Percentiles rank a stretch among this genome's conserved stretches.
These are phyloP conservation scores for Tenualosa thibaudeaui DNA, from an alignment of 2,797 vertebrate genomes.

Conservation along the genomic window DNA sequence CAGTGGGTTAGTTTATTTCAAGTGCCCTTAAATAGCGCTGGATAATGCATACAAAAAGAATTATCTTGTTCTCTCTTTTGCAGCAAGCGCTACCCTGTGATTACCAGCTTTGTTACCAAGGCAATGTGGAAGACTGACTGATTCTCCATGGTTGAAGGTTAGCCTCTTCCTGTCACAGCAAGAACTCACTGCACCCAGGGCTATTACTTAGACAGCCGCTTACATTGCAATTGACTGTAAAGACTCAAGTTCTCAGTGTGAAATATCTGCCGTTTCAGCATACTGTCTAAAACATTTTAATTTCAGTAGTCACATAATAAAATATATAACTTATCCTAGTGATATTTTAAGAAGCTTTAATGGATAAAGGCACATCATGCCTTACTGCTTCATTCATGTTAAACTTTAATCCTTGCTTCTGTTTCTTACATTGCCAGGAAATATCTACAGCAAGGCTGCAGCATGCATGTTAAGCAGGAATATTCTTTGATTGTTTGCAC, in stretches of 20 bases:
- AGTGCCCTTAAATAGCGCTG: constrained; percentile 5
- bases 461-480: not conserved
- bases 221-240: not conserved
- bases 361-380: too few relatives aligned
- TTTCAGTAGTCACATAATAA: not conserved
- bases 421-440: too few relatives aligned
- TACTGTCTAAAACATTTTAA: too few relatives aligned
- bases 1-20: not conserved
- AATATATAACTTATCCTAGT: too few relatives aligned
- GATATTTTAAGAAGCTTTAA: too few relatives aligned
- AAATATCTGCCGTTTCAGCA: not conserved
- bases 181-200: not conserved
- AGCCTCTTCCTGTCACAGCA: constrained; percentile 36
- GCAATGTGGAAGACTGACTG: constrained; percentile 43
- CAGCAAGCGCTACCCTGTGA: constrained; percentile 41
- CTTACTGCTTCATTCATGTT: too few relatives aligned
- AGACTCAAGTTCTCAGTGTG: not conserved
- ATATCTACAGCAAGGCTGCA: too few relatives aligned
- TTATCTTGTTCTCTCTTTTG: constrained; percentile 38
- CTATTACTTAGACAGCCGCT: not conserved
- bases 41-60: constrained; percentile 44
- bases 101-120: constrained; percentile 53
- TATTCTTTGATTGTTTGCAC: not conserved
- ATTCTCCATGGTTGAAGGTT: constrained; percentile 33
- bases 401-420: too few relatives aligned